Evolutionary conservation across 1,140 invertebrate genomes (phyloP), one percentile per base, ranked within the genome.

Genomic region (Aphelenchoides besseyi): DNA sequence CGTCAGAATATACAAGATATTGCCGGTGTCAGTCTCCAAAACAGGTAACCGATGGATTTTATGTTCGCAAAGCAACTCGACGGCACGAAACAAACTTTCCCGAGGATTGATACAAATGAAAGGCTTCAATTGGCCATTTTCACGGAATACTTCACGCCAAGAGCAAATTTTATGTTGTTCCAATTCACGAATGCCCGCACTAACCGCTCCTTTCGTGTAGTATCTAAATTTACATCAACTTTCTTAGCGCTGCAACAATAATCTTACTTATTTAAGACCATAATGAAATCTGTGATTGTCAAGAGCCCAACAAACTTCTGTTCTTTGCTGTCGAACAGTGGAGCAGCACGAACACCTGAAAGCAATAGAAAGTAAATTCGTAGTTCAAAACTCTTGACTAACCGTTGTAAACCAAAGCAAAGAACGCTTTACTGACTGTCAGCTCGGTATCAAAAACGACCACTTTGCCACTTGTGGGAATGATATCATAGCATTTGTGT

Each of bases 371-470:
- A 98, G 30, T 95, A 95, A 86, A 98, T 98, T 87, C 97, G 97
- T 26, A 98, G 87, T 85, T 88, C 55, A 30, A 73, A 84, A 57
- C 30, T 18, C 26, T 35, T 18, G n/a, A 55, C 23, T 1, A 74
- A 54, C 92, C 95, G 89, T 98, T 98, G 86, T 97, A 95, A 70
- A 98, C 94, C 55, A 98, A 89, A 30, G 95, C 96, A 88, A 95
- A 97, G 87, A 98, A 98, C 29, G 95, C 95, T 86, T 98, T 98
- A 87, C 97, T 97, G 26, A 97, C 95, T 64, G 96, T 90, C 33
- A 99, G 88, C 84, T 96, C 92, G n/a, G 95, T 98, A 87, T 99
- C 96, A 87, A 99, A 98, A 61, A 99, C 94, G 64, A 99, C 95
- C 80, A 99, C 88, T 88, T 99, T 99, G 68, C 95, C 94, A 85